Conservation (phyloP, 2,113 vertebrate species). For the Notothenia rossii region DNA sequence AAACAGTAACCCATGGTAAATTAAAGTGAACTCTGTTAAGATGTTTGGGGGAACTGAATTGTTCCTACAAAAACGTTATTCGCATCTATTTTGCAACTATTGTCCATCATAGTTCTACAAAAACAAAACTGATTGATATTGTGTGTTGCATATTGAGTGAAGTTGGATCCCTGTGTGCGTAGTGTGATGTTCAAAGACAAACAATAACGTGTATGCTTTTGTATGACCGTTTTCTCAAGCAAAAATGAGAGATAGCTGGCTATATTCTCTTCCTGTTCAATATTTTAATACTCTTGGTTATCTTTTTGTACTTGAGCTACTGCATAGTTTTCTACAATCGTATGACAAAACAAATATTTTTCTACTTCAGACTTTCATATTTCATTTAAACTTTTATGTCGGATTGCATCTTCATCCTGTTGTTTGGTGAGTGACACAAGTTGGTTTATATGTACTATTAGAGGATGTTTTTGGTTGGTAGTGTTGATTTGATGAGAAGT, state of each 20-base stretch:
- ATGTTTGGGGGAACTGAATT: background rate
- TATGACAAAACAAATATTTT: conserved; percentile 84
- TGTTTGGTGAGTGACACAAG: conserved; percentile 7
- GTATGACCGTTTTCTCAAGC: conserved; percentile 67
- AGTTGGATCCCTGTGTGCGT: conserved; percentile 33
- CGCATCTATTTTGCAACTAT: background rate
- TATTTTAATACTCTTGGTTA: conserved; percentile 40
- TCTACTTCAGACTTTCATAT: conserved; percentile 61
- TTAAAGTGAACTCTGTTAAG: background rate
- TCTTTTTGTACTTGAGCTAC: conserved; percentile 71
- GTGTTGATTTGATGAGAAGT: conserved; percentile 46
- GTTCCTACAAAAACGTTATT: background rate
- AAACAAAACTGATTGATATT: background rate
- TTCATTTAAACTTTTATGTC: conserved; percentile 41
- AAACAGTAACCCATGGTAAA: background rate
- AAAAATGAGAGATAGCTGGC: conserved; percentile 84
- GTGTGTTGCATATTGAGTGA: conserved; percentile 24
- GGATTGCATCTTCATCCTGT: conserved; percentile 33
- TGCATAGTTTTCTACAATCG: conserved; percentile 64
- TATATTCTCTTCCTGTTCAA: conserved; percentile 79
- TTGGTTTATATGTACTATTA: conserved; percentile 11
- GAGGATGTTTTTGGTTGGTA: conserved; percentile 13
- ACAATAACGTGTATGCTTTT: conserved; percentile 35
- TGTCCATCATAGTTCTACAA: background rate
- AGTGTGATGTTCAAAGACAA: conserved; percentile 22